These are phyloP conservation scores for Drosophila sechellia DNA, from an alignment of 1,140 invertebrate genomes.

Conservation along the genomic window DNA sequence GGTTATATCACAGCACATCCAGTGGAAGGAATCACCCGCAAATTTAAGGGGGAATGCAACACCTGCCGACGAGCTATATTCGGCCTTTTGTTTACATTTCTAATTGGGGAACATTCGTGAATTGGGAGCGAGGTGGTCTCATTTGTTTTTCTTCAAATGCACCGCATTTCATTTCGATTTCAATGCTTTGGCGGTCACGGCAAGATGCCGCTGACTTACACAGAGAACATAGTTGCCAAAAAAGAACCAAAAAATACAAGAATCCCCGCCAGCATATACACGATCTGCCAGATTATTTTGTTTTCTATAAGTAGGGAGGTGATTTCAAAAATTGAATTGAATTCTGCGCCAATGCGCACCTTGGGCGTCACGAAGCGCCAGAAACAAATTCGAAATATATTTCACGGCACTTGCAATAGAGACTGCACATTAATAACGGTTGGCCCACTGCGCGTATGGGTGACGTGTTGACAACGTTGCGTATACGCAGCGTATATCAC, in stretches of 20 bases:
- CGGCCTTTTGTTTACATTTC: constrained; percentile 60
- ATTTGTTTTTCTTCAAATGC: constrained; percentile 47
- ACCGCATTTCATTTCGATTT: constrained; percentile 58
- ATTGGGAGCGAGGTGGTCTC: constrained; percentile 34
- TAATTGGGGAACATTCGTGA: constrained; percentile 26
- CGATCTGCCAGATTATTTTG: constrained; percentile 6
- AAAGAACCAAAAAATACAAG: constrained; percentile 18
- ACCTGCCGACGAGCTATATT: constrained; percentile 42
- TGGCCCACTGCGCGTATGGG: constrained; percentile 20
- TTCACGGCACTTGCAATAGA: constrained; percentile 33
- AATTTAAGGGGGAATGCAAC: constrained; percentile 21
- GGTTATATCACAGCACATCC: constrained; percentile 14
- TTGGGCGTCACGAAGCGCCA: constrained; percentile 28
- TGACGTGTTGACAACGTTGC: constrained; percentile 44
- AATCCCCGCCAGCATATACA: constrained; percentile 24
- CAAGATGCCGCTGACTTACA: constrained; percentile 63
- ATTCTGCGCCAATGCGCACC: constrained; percentile 36
- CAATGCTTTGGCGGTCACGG: constrained; percentile 59
- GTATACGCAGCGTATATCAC: constrained; percentile 66
- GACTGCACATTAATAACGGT: constrained; percentile 14
- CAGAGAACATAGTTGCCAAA: constrained; percentile 52
- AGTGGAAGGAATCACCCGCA: background rate
- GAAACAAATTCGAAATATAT: constrained; percentile 24
- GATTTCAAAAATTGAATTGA: constrained; percentile 15
- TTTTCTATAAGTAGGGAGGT: constrained; percentile 4